These are phyloP conservation scores for Esox masquinongy DNA, from an alignment of 2,797 vertebrate species.

Conservation along the genomic window DNA sequence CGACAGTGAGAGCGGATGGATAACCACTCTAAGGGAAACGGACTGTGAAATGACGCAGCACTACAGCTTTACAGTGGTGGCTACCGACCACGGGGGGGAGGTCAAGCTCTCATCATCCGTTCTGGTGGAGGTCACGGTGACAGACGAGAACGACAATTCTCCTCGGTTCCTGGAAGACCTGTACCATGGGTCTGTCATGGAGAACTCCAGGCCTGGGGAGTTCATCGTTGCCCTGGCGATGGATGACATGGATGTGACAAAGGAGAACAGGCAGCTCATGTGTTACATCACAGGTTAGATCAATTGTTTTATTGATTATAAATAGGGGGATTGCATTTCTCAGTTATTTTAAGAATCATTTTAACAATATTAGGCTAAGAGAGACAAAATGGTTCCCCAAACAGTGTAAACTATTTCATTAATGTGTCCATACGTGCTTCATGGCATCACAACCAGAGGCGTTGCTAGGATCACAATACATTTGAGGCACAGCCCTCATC, in stretches of 20 bases:
- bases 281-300: conserved; percentile 93
- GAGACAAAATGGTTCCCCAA: too few species aligned
- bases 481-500: too few species aligned
- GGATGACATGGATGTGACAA: conserved; percentile 84
- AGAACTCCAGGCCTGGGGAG: conserved; percentile 84
- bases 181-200: conserved; percentile 86
- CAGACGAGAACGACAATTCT: conserved; percentile 95
- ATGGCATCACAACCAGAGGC: too few species aligned
- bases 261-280: conserved; percentile 87
- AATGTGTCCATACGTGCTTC: too few species aligned
- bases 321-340: too few species aligned
- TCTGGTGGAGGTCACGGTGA: conserved; percentile 88
- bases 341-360: not conserved
- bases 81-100: conserved; percentile 86
- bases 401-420: too few species aligned
- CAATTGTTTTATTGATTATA: not conserved
- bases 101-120: conserved; percentile 89
- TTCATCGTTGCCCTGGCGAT: conserved; percentile 84
- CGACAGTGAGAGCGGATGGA: conserved; percentile 91
- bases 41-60: conserved; percentile 84
- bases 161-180: conserved; percentile 84
- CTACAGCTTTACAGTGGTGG: conserved; percentile 87
- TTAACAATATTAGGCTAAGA: not conserved
- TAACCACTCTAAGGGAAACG: conserved; percentile 80
- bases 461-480: too few species aligned